Evolutionary conservation across 1,140 invertebrate species (phyloP), one percentile per base, ranked within the genome.

Genomic region (Asbolus verrucosus): DNA sequence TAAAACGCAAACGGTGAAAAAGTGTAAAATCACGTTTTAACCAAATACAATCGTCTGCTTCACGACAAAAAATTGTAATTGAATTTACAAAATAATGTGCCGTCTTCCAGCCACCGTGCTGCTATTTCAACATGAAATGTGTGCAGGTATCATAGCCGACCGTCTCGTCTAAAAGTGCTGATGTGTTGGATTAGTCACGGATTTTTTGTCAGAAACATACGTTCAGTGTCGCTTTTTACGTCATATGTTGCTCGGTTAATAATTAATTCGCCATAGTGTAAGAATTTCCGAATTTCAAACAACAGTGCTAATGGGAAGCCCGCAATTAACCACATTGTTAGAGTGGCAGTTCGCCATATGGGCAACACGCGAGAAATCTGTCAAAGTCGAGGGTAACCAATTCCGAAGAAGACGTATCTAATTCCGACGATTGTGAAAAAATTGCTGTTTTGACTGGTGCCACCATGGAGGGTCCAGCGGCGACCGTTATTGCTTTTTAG

Each of bases 51-150:
- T 63, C 61, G 30, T 62, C 36, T 62, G 19, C 59, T 16, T n/a
- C 59, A 11, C 24, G 14, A 18, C 61, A 63, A 63, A 63, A 63
- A 63, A 38, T 63, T 63, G 61, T 63, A 63, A 63, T 63, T 63
- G 61, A 63, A 63, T 63, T 63, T 63, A 43, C 33, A 62, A 62
- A 18, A 21, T 33, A 31, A 36, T n/a, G n/a, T n/a, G 27, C 59
- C 59, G 61, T 33, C 9, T 24, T 15, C 21, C 5, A 19, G 14
- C 18, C 31, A 24, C 15, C 59, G 15, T 27, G 5, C 41, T 6
- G 41, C 14, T 46, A 46, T 13, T 21, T 46, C 19, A 46, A 46
- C 9, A 21, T 46, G 41, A 46, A 46, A 46, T 21, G 19, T n/a
- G n/a, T n/a, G n/a, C n/a, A n/a, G 11, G 9, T 9, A n/a, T 46